Conservation (phyloP, 2,113 vertebrate species). For the Hydrochoerus hydrochaeris region DNA sequence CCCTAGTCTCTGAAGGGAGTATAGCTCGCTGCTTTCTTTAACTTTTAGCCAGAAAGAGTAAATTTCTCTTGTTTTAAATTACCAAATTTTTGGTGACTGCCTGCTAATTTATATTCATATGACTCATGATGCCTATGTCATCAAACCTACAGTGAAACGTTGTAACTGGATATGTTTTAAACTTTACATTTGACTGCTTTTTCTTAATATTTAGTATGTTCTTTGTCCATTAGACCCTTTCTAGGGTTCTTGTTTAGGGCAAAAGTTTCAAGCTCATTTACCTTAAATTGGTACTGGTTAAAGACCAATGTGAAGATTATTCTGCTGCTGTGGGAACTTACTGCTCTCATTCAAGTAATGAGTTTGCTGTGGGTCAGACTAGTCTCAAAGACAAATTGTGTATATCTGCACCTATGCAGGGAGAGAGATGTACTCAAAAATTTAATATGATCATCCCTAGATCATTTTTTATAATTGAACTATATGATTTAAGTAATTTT, state of each 20-base stretch:
- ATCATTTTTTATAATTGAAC: neutral
- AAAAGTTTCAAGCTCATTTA: neutral
- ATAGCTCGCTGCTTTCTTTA: no score
- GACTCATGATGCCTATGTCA: neutral
- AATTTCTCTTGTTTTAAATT: neutral
- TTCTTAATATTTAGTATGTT: neutral
- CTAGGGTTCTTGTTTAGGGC: neutral
- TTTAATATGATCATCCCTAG: neutral
- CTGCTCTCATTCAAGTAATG: neutral
- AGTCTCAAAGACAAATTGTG: neutral
- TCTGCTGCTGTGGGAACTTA: no score
- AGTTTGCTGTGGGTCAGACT: neutral
- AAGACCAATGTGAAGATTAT: neutral
- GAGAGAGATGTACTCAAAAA: neutral
- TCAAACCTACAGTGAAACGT: neutral
- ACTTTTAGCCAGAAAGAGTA: no score
- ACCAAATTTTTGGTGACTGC: neutral
- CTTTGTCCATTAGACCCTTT: neutral
- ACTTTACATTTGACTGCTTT: neutral
- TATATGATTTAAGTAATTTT: neutral
- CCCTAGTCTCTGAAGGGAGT: neutral
- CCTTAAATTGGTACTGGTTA: neutral
- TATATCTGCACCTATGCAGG: neutral
- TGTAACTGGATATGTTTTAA: neutral
- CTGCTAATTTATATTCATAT: neutral